phyloP scores from a whole-genome alignment of 2,888 invertebrate genomes.

The Trissoscelio sp. region DNA sequence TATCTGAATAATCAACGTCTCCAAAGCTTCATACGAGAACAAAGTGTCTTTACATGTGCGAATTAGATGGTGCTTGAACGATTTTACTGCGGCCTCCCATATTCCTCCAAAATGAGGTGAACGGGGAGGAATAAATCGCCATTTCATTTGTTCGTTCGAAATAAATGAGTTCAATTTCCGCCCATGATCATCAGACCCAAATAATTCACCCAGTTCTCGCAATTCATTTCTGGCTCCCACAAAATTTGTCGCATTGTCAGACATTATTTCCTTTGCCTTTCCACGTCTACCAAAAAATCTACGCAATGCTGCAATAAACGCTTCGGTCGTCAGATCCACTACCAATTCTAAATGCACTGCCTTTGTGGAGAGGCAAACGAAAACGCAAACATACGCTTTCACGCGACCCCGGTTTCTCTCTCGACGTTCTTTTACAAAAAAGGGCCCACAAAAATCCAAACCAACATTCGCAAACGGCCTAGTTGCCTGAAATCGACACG shows the following conservation, averaged over 20 bases:
- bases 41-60: neutral
- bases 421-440: slow-evolving; percentile 64
- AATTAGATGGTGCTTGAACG: slow-evolving; percentile 29
- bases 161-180: neutral
- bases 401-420: slow-evolving; percentile 53
- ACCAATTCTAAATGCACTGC: slow-evolving; percentile 74
- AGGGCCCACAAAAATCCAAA: slow-evolving; percentile 74
- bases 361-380: slow-evolving; percentile 73
- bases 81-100: neutral
- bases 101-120: slow-evolving; percentile 38
- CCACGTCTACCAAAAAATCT: slow-evolving; percentile 60
- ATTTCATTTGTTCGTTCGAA: neutral
- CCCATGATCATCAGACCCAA: neutral
- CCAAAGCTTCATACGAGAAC: slow-evolving; percentile 19
- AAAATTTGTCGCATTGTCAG: slow-evolving; percentile 69
- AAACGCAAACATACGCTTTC: slow-evolving; percentile 71
- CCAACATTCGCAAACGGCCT: slow-evolving; percentile 72
- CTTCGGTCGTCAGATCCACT: slow-evolving; percentile 66
- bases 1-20: slow-evolving; percentile 14
- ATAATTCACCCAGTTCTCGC: slow-evolving; percentile 33
- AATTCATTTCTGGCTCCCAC: slow-evolving; percentile 66
- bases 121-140: slow-evolving; percentile 24
- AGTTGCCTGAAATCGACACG: slow-evolving; percentile 65
- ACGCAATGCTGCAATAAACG: slow-evolving; percentile 62
- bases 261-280: slow-evolving; percentile 49